phyloP scores from a whole-genome alignment of 1,140 invertebrate species.

The Colletes gigas region DNA sequence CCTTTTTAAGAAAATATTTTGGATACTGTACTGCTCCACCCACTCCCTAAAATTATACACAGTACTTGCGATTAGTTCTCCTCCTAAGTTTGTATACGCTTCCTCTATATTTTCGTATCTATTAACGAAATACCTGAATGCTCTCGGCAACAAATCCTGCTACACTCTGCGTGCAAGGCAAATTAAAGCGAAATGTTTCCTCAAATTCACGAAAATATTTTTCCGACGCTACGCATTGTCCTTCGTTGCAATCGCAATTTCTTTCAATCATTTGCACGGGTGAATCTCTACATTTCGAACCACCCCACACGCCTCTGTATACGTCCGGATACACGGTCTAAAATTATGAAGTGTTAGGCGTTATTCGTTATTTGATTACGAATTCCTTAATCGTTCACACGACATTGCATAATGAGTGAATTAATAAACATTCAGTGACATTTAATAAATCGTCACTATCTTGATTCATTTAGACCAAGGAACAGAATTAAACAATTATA shows the following conservation, averaged over 20 bases:
- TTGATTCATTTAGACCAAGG: too few relatives aligned
- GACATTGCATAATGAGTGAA: too few relatives aligned
- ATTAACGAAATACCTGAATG: constrained; percentile 86
- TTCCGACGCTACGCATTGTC: constrained; percentile 87
- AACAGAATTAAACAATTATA: too few relatives aligned
- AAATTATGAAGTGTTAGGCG: constrained; percentile 23
- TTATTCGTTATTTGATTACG: too few relatives aligned
- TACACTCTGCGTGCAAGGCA: constrained; percentile 86
- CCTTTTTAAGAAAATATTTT: constrained; percentile 91
- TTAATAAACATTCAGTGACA: too few relatives aligned
- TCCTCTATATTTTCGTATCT: too few relatives aligned
- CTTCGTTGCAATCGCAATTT: constrained; percentile 85
- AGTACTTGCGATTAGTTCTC: not conserved
- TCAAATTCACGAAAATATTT: constrained; percentile 92
- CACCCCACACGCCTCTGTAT: constrained; percentile 94
- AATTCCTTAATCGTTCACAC: too few relatives aligned
- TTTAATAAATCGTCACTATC: too few relatives aligned
- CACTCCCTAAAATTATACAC: constrained; percentile 84
- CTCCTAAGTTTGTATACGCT: too few relatives aligned
- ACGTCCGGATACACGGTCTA: constrained; percentile 95
- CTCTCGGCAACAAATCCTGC: constrained; percentile 97
- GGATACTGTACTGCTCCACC: constrained; percentile 96
- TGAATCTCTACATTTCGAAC: constrained; percentile 92
- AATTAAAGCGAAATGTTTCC: constrained; percentile 88
- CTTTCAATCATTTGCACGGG: constrained; percentile 86